phyloP scores from a whole-genome alignment of 2,888 invertebrate genomes.

The Nomada ferruginata region DNA sequence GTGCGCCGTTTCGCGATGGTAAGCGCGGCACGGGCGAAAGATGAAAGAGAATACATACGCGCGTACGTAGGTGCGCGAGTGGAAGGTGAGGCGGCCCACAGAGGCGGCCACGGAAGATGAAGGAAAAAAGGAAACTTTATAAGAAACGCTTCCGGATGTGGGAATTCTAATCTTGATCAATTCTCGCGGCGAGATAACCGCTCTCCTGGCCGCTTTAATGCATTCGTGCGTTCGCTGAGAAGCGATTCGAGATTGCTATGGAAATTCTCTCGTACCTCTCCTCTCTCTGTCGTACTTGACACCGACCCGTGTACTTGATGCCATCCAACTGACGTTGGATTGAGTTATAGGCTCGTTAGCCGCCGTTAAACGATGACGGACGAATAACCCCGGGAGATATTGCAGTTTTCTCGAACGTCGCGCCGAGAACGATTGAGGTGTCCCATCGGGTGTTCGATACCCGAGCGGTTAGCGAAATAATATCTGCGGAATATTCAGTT shows the following conservation, averaged over 20 bases:
- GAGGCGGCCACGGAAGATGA: constrained; percentile 47
- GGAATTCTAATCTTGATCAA: constrained; percentile 65
- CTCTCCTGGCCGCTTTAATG: constrained; percentile 24
- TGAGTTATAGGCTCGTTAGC: constrained; percentile 37
- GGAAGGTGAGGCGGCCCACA: constrained; percentile 19
- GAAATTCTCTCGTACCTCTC: constrained; percentile 29
- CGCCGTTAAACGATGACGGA: constrained; percentile 16
- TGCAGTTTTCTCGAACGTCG: neutral
- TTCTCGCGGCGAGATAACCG: constrained; percentile 54
- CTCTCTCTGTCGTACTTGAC: constrained; percentile 17
- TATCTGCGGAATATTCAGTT: too few species aligned
- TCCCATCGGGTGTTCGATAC: too few species aligned
- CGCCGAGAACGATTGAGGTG: neutral
- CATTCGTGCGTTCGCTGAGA: constrained; percentile 53
- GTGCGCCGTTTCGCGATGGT: constrained; percentile 49
- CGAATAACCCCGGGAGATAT: neutral
- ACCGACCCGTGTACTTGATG: constrained; percentile 24
- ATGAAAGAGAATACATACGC: constrained; percentile 49
- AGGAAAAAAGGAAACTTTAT: constrained; percentile 55
- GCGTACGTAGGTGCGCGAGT: constrained; percentile 28
- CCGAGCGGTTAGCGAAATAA: too few species aligned
- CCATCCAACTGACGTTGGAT: constrained; percentile 23
- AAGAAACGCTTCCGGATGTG: constrained; percentile 66
- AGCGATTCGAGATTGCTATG: constrained; percentile 47
- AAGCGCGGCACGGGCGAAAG: constrained; percentile 44